Conservation (phyloP, 1,140 invertebrate species). For the Eufriesea mexicana region DNA sequence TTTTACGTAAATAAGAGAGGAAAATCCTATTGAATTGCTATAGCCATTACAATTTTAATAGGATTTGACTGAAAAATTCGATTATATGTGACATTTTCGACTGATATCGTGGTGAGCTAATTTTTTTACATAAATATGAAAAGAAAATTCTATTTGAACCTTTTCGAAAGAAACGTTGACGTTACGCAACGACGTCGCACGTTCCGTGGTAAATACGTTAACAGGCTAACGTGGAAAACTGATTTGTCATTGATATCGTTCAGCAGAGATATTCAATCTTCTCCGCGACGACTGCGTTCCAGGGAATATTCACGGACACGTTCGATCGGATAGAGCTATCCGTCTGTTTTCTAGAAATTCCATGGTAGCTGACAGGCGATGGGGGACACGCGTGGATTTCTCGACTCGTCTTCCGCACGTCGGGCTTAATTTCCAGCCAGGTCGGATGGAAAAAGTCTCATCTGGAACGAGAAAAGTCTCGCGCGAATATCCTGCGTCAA, state of each 20-base stretch:
- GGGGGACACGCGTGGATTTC: background rate
- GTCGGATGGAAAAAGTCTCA: background rate
- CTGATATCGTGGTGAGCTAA: too few relatives aligned
- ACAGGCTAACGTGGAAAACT: constrained; percentile 19
- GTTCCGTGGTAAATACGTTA: background rate
- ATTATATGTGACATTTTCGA: too few relatives aligned
- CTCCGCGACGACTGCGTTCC: background rate
- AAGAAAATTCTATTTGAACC: too few relatives aligned
- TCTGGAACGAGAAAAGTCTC: constrained; percentile 49
- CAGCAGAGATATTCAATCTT: background rate
- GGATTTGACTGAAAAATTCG: too few relatives aligned
- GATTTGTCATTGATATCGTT: constrained; percentile 26
- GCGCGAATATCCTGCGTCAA: constrained; percentile 53
- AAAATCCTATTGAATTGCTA: too few relatives aligned
- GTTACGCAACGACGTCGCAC: constrained; percentile 8
- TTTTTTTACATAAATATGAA: too few relatives aligned
- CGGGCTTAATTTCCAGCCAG: constrained; percentile 19
- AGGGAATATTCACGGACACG: background rate
- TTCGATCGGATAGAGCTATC: too few relatives aligned
- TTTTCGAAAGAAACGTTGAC: too few relatives aligned
- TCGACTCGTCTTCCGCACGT: background rate
- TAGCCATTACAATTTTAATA: too few relatives aligned
- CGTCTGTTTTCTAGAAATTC: background rate
- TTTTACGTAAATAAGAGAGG: too few relatives aligned
- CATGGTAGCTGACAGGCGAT: background rate